Conservation (phyloP, 2,113 vertebrate genomes). For the Pteruthius melanotis region DNA sequence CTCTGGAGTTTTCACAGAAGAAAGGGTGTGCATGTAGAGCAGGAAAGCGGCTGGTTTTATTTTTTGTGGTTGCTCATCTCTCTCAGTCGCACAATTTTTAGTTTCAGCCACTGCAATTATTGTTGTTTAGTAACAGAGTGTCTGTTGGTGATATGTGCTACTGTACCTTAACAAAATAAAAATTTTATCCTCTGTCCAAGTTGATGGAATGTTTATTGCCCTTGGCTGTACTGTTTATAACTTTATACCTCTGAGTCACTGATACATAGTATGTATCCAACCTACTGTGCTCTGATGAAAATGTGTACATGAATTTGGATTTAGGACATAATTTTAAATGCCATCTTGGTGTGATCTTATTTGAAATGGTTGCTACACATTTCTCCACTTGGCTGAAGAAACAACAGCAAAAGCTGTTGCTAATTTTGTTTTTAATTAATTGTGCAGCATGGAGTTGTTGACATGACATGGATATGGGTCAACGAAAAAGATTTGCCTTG, state of each 20-base stretch:
- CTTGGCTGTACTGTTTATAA: background rate
- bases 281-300: background rate
- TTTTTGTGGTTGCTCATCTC: background rate
- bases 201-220: background rate
- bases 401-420: slow-evolving; percentile 20
- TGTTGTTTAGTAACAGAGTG: background rate
- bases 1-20: background rate
- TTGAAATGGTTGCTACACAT: background rate
- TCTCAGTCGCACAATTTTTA: background rate
- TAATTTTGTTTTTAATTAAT: slow-evolving; percentile 50
- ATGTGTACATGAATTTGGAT: background rate
- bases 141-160: background rate
- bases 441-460: background rate
- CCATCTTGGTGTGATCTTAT: background rate
- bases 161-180: background rate
- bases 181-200: background rate
- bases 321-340: background rate
- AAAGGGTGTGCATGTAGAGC: background rate
- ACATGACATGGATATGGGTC: background rate
- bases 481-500: slow-evolving; percentile 29
- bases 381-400: slow-evolving; percentile 12
- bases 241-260: background rate
- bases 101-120: background rate
- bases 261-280: background rate
- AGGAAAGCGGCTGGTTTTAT: background rate